Conservation (phyloP, 2,113 vertebrate species). For the Dromaius novaehollandiae region DNA sequence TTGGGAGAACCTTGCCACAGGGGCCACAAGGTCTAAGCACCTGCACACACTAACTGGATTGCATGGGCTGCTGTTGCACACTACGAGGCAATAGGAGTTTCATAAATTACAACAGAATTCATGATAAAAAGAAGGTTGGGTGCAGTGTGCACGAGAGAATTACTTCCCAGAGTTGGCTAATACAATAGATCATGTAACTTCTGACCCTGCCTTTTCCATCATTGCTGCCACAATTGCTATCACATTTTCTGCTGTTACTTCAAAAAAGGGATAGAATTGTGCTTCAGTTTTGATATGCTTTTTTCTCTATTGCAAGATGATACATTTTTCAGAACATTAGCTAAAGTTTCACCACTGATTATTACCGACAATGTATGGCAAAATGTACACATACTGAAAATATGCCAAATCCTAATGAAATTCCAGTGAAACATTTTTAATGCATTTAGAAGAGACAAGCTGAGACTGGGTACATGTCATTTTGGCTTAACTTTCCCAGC, state of each 20-base stretch:
- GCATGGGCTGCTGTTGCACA: neutral
- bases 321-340: fast-evolving
- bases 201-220: neutral
- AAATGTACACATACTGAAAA: neutral
- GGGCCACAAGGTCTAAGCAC: neutral
- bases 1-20: neutral
- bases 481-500: neutral
- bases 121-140: neutral
- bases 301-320: neutral
- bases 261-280: neutral
- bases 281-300: neutral
- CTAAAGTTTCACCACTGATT: neutral
- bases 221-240: neutral
- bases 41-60: neutral
- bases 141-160: neutral
- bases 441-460: neutral
- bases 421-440: neutral
- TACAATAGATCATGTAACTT: neutral
- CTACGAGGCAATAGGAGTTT: neutral
- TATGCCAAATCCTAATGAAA: neutral
- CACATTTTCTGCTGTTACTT: neutral
- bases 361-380: neutral
- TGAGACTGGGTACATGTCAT: neutral
- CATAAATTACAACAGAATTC: neutral
- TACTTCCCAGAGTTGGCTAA: neutral